Evolutionary conservation across 2,888 invertebrate genomes (phyloP).

Genomic region (Aspidiotus rigidus): DNA sequence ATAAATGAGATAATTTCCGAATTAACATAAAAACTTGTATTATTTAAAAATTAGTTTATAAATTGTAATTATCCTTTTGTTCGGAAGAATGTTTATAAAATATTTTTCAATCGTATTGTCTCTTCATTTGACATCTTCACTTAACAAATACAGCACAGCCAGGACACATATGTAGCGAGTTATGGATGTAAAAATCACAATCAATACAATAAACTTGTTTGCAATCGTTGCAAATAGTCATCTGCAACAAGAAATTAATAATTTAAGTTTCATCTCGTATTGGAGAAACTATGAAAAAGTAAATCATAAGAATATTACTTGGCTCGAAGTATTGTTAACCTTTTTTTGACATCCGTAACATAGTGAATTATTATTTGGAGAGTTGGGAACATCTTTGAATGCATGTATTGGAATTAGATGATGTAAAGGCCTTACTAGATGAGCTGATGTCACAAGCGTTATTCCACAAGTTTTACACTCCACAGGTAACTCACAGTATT

Average conservation of each 20-base stretch:
- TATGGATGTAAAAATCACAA: conserved; percentile 90
- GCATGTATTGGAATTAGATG: conserved; percentile 88
- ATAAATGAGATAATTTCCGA: not conserved
- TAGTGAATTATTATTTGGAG: conserved; percentile 39
- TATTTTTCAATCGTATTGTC: conserved; percentile 1
- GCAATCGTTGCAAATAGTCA: conserved; percentile 75
- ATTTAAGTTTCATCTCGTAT: conserved; percentile 1
- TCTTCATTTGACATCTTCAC: conserved; percentile 8
- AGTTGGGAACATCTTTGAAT: conserved; percentile 62
- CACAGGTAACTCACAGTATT: conserved; percentile 95
- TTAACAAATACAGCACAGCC: conserved; percentile 59
- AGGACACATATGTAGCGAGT: conserved; percentile 90
- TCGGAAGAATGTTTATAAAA: not conserved
- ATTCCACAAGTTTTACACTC: conserved; percentile 93
- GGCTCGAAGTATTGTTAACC: conserved; percentile 61
- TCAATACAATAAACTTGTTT: conserved; percentile 77
- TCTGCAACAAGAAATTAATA: conserved; percentile 47
- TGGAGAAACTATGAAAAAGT: not conserved
- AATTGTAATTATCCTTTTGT: too few species aligned
- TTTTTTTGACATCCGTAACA: conserved; percentile 68
- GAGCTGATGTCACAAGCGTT: conserved; percentile 93
- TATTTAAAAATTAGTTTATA: not conserved
- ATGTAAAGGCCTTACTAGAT: conserved; percentile 93
- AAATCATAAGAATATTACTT: conserved; percentile 45
- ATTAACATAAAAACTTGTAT: not conserved